A percentile compares a stretch with the other conserved stretches of the same genome.
Conservation (phyloP, 2,888 invertebrate genomes). For the Synergus umbraculus region DNA sequence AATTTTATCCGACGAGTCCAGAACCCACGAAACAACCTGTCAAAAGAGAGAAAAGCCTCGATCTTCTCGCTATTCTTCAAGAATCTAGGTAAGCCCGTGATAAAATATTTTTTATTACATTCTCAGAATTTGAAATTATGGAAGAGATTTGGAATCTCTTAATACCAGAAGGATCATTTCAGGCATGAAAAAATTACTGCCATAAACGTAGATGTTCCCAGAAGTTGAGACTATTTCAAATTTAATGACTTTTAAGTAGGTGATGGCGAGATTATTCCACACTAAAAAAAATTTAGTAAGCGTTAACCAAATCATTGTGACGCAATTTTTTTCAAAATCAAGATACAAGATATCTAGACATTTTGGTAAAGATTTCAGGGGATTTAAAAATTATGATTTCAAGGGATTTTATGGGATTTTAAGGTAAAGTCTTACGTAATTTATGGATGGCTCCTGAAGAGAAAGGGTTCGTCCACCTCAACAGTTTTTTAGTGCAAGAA, state of each 20-base stretch:
- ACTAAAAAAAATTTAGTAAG: neutral
- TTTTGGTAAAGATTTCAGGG: no score
- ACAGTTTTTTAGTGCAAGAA: no score
- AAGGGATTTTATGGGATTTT: no score
- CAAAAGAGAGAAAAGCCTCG: slow-evolving; percentile 74
- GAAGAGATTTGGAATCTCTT: neutral
- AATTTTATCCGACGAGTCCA: slow-evolving; percentile 73
- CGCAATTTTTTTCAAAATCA: no score
- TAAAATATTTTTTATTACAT: neutral
- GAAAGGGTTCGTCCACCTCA: no score
- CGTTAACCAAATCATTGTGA: no score
- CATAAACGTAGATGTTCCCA: neutral
- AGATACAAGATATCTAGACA: no score
- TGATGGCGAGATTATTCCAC: neutral
- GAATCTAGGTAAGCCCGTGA: slow-evolving; percentile 71
- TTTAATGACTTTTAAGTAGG: neutral
- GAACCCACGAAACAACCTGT: slow-evolving; percentile 71
- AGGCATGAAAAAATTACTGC: neutral
- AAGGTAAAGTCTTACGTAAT: no score
- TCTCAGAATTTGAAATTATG: neutral
- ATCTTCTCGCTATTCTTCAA: slow-evolving; percentile 73
- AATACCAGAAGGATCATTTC: neutral
- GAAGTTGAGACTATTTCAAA: neutral
- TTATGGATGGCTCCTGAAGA: no score
- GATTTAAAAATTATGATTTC: no score